Evolutionary conservation across 2,888 invertebrate species (phyloP).

Genomic region (Agonopterix subpropinquella): DNA sequence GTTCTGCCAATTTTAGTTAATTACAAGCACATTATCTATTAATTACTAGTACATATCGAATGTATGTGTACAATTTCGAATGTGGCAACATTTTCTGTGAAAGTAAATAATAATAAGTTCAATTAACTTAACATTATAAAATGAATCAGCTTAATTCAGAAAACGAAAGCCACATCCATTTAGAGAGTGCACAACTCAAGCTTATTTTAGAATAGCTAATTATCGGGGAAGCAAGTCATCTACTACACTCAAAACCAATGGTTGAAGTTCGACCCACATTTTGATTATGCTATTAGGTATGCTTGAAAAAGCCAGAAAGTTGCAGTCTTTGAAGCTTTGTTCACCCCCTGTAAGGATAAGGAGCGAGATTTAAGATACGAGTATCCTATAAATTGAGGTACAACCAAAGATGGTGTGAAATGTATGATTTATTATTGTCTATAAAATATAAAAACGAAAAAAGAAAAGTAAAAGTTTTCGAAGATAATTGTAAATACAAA

Average conservation of each 20-base stretch:
- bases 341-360: too few relatives aligned
- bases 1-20: constrained; percentile 5
- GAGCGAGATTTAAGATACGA: too few relatives aligned
- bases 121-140: background rate
- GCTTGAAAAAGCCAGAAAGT: too few relatives aligned
- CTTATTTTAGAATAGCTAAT: constrained; percentile 21
- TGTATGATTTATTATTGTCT: too few relatives aligned
- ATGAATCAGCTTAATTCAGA: constrained; percentile 6
- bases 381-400: too few relatives aligned
- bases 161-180: constrained; percentile 23
- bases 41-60: constrained; percentile 20
- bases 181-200: constrained; percentile 37
- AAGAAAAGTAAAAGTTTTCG: too few relatives aligned
- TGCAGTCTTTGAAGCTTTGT: too few relatives aligned
- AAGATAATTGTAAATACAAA: too few relatives aligned
- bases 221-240: background rate
- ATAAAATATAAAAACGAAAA: too few relatives aligned
- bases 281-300: background rate
- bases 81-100: constrained; percentile 26
- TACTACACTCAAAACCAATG: background rate
- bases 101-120: constrained; percentile 17
- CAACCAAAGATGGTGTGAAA: too few relatives aligned
- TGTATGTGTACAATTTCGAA: constrained; percentile 18
- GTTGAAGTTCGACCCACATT: background rate
- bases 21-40: constrained; percentile 3